phyloP scores from a whole-genome alignment of 2,797 vertebrate species.

The Peromyscus melanophrys region DNA sequence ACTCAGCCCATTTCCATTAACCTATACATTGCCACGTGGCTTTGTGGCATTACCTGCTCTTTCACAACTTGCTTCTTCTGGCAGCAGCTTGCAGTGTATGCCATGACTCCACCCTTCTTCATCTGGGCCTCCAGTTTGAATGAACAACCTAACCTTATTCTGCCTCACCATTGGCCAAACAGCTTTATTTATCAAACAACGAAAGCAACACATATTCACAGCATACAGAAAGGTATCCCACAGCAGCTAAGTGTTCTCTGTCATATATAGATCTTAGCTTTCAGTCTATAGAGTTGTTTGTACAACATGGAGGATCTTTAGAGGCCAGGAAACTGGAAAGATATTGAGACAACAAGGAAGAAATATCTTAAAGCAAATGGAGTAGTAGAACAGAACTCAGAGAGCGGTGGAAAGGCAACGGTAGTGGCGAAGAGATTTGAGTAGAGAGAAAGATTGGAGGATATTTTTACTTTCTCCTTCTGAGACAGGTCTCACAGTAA shows the following conservation, averaged over 20 bases:
- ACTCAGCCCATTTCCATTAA: too few species aligned
- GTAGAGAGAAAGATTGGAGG: neutral
- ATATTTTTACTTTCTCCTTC: neutral
- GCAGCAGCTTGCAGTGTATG: too few species aligned
- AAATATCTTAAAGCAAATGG: neutral
- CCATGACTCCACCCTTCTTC: too few species aligned
- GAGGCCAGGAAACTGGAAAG: neutral
- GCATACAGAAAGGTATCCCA: too few species aligned
- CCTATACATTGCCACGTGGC: too few species aligned
- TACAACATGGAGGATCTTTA: neutral
- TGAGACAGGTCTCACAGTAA: neutral
- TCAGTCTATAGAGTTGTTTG: neutral
- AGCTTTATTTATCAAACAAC: too few species aligned
- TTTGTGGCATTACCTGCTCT: too few species aligned
- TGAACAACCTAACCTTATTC: too few species aligned
- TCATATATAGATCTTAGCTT: neutral
- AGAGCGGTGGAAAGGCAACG: neutral
- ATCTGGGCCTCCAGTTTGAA: too few species aligned
- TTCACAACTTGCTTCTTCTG: too few species aligned
- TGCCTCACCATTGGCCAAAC: too few species aligned
- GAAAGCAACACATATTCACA: too few species aligned
- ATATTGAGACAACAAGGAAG: neutral
- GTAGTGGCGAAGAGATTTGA: neutral
- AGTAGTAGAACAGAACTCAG: neutral
- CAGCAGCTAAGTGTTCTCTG: neutral